phyloP scores from a whole-genome alignment of 2,113 vertebrate species.

The Callospermophilus lateralis region DNA sequence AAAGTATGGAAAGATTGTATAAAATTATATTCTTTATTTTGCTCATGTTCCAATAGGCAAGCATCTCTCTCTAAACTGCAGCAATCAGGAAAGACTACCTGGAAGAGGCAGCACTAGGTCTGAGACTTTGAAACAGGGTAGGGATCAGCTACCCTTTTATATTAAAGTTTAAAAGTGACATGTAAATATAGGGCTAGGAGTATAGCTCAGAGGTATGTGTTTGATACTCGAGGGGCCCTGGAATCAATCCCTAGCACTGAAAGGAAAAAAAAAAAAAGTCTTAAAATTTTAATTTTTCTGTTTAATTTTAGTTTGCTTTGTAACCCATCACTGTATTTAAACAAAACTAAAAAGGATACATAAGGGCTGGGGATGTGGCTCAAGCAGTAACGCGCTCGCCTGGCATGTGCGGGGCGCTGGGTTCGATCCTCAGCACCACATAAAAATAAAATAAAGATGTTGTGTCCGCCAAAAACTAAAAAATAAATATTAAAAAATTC shows the following conservation, averaged over 20 bases:
- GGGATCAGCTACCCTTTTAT: neutral
- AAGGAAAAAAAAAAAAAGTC: neutral
- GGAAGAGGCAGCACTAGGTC: neutral
- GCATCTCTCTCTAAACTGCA: neutral
- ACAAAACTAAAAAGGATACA: neutral
- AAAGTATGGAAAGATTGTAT: neutral
- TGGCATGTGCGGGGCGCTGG: too few relatives aligned
- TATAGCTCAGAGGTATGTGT: neutral
- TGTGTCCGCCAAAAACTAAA: too few relatives aligned
- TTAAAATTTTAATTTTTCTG: neutral
- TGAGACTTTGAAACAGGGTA: neutral
- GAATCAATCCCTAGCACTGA: neutral
- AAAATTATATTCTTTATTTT: neutral
- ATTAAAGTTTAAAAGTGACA: neutral
- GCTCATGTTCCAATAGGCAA: neutral
- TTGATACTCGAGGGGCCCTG: too few relatives aligned
- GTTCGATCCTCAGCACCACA: too few relatives aligned
- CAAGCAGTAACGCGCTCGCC: too few relatives aligned
- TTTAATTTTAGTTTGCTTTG: neutral
- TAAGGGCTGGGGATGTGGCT: too few relatives aligned
- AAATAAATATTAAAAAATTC: too few relatives aligned
- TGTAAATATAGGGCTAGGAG: neutral
- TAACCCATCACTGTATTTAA: neutral
- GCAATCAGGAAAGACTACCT: neutral
- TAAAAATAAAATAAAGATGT: too few relatives aligned